A percentile compares a stretch with the other conserved stretches of the same genome.
These are phyloP conservation scores for Oxyura jamaicensis DNA, from an alignment of 2,113 vertebrate genomes.

Conservation along the genomic window DNA sequence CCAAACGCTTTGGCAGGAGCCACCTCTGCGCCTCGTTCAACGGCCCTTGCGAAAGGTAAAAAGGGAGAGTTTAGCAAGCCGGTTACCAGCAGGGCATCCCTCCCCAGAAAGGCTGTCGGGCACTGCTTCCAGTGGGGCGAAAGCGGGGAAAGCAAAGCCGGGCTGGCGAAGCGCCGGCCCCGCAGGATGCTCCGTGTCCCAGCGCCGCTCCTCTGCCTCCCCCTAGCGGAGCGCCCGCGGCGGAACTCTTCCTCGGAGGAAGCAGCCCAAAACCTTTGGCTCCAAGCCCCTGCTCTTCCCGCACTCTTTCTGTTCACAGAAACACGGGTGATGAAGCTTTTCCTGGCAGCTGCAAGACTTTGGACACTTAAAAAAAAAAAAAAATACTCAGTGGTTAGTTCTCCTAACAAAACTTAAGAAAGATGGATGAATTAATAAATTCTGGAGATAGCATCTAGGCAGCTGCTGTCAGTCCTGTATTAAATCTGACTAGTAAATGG, in stretches of 20 bases:
- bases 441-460: not conserved
- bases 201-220: conserved; percentile 30
- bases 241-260: not conserved
- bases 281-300: not conserved
- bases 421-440: not conserved
- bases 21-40: not conserved
- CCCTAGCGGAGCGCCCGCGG: not conserved
- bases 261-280: not conserved
- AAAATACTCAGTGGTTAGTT: not conserved
- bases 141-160: not conserved
- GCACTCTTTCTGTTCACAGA: accelerated
- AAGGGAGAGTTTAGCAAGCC: not conserved
- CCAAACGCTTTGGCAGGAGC: not conserved
- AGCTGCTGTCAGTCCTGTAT: not conserved
- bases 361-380: not conserved
- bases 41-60: not conserved
- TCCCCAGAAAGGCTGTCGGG: no score
- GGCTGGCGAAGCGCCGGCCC: not conserved
- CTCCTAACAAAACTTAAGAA: not conserved
- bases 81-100: not conserved
- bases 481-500: not conserved
- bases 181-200: not conserved
- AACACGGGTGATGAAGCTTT: not conserved
- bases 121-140: not conserved
- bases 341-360: not conserved